Conservation (phyloP, 2,797 vertebrate genomes). For the Siniperca scherzeri region DNA sequence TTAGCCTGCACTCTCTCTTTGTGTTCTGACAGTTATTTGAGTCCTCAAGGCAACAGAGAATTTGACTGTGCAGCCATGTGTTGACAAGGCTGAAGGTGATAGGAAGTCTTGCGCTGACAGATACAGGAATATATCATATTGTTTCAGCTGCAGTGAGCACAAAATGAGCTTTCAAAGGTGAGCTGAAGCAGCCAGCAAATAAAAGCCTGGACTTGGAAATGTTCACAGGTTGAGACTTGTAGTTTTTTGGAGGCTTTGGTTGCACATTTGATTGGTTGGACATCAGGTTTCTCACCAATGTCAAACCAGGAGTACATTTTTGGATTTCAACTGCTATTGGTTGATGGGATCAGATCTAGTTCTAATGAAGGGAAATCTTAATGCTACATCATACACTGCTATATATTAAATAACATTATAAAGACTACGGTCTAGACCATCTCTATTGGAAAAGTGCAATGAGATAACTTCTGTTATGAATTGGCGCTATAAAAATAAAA, state of each 20-base stretch:
- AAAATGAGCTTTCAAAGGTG: constrained; percentile 33
- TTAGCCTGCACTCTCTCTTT: constrained; percentile 23
- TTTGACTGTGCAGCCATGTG: constrained; percentile 35
- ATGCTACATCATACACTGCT: too few species aligned
- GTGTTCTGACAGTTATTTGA: constrained; percentile 41
- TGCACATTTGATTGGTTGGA: not conserved
- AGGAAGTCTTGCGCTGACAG: constrained; percentile 34
- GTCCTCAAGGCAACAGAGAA: constrained; percentile 32
- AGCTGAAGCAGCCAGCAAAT: constrained; percentile 5
- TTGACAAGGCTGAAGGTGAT: constrained; percentile 43
- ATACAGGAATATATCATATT: constrained; percentile 18
- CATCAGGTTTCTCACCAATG: not conserved
- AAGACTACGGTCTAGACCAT: too few species aligned
- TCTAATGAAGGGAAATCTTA: not conserved
- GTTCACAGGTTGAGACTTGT: constrained; percentile 1
- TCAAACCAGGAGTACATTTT: not conserved
- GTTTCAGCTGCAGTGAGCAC: constrained; percentile 40
- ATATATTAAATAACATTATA: too few species aligned
- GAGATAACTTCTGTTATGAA: too few species aligned
- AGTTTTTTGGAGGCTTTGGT: not conserved
- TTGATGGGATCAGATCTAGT: not conserved
- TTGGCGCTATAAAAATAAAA: too few species aligned
- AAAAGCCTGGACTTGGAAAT: constrained; percentile 1
- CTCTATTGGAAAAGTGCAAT: too few species aligned
- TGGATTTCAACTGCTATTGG: not conserved